phyloP scores from a whole-genome alignment of 2,797 vertebrate genomes.

The Hyperoplus immaculatus region DNA sequence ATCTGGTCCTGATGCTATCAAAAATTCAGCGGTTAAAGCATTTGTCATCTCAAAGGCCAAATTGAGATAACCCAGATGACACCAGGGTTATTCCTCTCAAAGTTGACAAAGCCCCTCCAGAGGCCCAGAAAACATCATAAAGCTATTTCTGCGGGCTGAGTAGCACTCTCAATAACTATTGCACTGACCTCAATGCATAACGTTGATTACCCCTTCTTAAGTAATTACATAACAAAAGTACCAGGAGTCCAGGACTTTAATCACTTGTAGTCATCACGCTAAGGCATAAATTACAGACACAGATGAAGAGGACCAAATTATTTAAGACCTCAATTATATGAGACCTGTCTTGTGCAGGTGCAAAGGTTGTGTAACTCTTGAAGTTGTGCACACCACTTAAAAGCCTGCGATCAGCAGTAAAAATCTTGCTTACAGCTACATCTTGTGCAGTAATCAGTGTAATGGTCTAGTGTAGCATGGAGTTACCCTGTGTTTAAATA shows the following conservation, averaged over 20 bases:
- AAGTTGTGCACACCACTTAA: constrained; percentile 42
- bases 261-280: neutral
- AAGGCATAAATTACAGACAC: neutral
- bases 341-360: constrained; percentile 37
- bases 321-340: neutral
- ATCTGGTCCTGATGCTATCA: no score
- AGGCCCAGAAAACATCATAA: neutral
- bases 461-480: constrained; percentile 41
- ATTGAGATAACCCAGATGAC: neutral
- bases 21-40: no score
- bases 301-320: neutral
- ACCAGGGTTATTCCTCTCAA: neutral
- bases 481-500: constrained; percentile 40
- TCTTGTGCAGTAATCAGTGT: constrained; percentile 58
- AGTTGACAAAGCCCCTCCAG: neutral
- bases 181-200: neutral
- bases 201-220: neutral
- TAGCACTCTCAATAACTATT: neutral
- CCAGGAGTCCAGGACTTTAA: neutral
- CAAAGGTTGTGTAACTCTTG: constrained; percentile 23
- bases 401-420: constrained; percentile 63
- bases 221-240: neutral
- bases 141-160: neutral
- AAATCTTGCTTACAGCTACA: constrained; percentile 58
- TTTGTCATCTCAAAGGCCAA: neutral